These are phyloP conservation scores for Clarias gariepinus DNA, from an alignment of 2,113 vertebrate species.

Conservation along the genomic window DNA sequence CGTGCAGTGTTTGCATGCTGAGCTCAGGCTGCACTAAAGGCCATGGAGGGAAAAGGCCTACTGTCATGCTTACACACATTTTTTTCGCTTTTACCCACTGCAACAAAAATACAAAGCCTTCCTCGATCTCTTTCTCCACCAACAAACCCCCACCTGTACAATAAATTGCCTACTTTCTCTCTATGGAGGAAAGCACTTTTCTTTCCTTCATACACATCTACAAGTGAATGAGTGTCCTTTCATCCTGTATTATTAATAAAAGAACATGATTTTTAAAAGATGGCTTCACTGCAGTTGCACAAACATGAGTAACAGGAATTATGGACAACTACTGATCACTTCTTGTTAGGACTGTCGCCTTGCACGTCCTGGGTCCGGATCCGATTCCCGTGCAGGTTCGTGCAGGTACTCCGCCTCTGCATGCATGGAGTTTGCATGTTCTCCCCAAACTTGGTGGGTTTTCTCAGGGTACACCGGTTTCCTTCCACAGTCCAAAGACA, in stretches of 20 bases:
- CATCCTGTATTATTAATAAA: neutral
- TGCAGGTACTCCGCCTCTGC: too few species aligned
- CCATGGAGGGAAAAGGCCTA: neutral
- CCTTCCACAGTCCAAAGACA: too few species aligned
- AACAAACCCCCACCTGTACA: neutral
- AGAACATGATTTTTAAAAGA: neutral
- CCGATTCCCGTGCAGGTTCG: too few species aligned
- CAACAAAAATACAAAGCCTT: neutral
- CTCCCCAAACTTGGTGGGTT: too few species aligned
- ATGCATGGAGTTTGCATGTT: too few species aligned
- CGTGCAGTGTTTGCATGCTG: slow-evolving; percentile 18
- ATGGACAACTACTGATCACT: neutral
- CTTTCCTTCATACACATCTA: neutral
- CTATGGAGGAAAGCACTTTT: neutral
- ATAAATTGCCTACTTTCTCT: neutral
- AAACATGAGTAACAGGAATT: neutral
- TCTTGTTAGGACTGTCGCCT: too few species aligned
- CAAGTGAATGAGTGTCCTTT: neutral
- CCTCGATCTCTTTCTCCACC: neutral
- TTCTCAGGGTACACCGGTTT: too few species aligned
- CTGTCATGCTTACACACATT: neutral
- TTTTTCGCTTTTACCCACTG: neutral
- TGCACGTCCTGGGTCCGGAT: too few species aligned
- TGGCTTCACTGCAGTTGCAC: neutral
- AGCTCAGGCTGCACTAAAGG: slow-evolving; percentile 21